Evolutionary conservation across 2,888 invertebrate genomes (phyloP).

Genomic region (Emesis furor): DNA sequence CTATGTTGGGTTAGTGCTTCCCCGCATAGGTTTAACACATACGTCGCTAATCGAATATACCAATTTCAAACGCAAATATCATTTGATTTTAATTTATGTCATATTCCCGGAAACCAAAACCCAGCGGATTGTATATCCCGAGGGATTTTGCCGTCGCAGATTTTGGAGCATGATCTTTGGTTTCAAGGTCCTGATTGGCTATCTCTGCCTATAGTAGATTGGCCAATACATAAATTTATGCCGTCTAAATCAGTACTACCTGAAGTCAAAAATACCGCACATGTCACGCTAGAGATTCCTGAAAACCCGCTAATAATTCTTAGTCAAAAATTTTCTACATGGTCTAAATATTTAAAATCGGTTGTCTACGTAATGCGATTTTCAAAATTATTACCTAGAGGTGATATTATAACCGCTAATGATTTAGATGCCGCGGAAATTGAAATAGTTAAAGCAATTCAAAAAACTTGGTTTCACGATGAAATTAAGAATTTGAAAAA

Average conservation of each 20-base stretch:
- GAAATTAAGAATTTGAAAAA: background rate
- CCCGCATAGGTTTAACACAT: constrained; percentile 49
- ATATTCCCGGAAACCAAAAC: constrained; percentile 41
- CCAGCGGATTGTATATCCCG: constrained; percentile 50
- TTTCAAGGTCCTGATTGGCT: constrained; percentile 36
- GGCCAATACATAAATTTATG: constrained; percentile 24
- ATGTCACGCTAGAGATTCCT: background rate
- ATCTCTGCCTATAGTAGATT: constrained; percentile 21
- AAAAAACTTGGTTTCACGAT: background rate
- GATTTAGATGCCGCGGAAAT: constrained; percentile 33
- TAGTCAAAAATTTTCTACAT: constrained; percentile 36
- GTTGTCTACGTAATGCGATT: constrained; percentile 45
- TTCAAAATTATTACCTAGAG: constrained; percentile 35
- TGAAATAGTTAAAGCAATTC: constrained; percentile 17
- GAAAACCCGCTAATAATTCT: background rate
- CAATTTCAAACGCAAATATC: constrained; percentile 40
- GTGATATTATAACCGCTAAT: constrained; percentile 24
- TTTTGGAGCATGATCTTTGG: constrained; percentile 38
- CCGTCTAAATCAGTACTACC: constrained; percentile 2
- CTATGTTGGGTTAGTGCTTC: constrained; percentile 44
- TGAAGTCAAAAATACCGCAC: constrained; percentile 23
- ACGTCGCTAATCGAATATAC: constrained; percentile 51
- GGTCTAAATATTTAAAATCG: constrained; percentile 35
- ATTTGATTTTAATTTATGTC: constrained; percentile 30
- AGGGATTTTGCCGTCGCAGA: constrained; percentile 40